phyloP scores from a whole-genome alignment of 1,140 invertebrate genomes.

The Calephelis nemesis region DNA sequence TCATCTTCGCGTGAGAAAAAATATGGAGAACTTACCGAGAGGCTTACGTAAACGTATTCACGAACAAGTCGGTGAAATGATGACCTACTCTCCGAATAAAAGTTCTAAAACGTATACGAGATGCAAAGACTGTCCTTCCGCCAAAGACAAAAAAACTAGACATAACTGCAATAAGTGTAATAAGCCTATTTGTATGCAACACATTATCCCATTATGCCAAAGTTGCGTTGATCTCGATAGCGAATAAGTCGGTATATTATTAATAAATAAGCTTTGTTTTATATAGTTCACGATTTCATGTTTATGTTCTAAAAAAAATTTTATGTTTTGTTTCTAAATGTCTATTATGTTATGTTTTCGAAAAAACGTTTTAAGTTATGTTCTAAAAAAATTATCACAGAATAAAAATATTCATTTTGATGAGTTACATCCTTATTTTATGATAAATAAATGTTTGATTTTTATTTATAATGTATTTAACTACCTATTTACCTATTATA shows the following conservation, averaged over 20 bases:
- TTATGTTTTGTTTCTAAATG: slow-evolving; percentile 16
- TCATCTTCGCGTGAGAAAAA: slow-evolving; percentile 19
- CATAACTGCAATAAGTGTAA: slow-evolving; percentile 27
- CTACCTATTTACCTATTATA: slow-evolving; percentile 26
- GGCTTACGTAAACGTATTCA: slow-evolving; percentile 19
- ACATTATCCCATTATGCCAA: slow-evolving; percentile 27
- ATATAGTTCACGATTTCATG: slow-evolving; percentile 8
- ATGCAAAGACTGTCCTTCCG: slow-evolving; percentile 30
- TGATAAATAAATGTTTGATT: slow-evolving; percentile 27
- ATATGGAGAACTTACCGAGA: slow-evolving; percentile 18
- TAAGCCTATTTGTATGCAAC: slow-evolving; percentile 28
- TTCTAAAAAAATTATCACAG: slow-evolving; percentile 19
- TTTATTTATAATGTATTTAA: slow-evolving; percentile 25
- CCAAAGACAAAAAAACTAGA: slow-evolving; percentile 28
- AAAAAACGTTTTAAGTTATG: slow-evolving; percentile 21
- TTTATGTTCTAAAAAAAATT: slow-evolving; percentile 16
- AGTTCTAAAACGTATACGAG: slow-evolving; percentile 13
- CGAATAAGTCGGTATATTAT: slow-evolving; percentile 22
- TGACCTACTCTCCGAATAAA: slow-evolving; percentile 16
- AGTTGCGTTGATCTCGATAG: slow-evolving; percentile 28
- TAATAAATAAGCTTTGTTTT: slow-evolving; percentile 23
- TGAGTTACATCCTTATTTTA: not conserved
- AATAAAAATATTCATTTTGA: not conserved
- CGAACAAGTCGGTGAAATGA: slow-evolving; percentile 11
- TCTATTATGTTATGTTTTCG: slow-evolving; percentile 18